Conservation (phyloP, 2,113 vertebrate species). For the Hippolais icterina region DNA sequence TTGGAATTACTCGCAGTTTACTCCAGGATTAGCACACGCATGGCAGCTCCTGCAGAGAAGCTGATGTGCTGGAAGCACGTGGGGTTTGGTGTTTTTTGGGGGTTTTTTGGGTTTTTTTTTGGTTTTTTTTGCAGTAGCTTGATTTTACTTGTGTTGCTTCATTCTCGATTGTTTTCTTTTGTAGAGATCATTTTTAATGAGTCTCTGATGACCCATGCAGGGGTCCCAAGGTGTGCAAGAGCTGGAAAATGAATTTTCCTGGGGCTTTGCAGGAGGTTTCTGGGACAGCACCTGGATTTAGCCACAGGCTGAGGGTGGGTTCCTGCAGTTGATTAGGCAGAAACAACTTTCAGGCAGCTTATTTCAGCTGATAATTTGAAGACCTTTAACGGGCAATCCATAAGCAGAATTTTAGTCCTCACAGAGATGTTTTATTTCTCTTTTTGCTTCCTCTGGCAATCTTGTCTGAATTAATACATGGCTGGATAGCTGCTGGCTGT, state of each 20-base stretch:
- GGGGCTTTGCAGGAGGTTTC: background rate
- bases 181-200: background rate
- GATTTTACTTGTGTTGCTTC: background rate
- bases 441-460: background rate
- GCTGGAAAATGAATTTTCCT: background rate
- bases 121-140: background rate
- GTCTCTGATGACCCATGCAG: background rate
- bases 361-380: slow-evolving; percentile 54
- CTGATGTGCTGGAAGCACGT: background rate
- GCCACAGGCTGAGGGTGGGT: background rate
- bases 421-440: background rate
- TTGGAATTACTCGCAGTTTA: background rate
- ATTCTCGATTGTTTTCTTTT: background rate
- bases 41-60: background rate
- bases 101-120: no score
- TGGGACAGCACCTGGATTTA: background rate
- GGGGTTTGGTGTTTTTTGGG: no score
- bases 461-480: background rate
- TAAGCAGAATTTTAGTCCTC: slow-evolving; percentile 10
- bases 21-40: background rate
- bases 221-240: background rate
- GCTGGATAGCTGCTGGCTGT: background rate
- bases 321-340: slow-evolving; percentile 39
- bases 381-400: background rate
- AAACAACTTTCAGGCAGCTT: slow-evolving; percentile 31